Base-by-base conservation (phyloP, 2,888 invertebrate genomes). In the Hyalella azteca region DNA sequence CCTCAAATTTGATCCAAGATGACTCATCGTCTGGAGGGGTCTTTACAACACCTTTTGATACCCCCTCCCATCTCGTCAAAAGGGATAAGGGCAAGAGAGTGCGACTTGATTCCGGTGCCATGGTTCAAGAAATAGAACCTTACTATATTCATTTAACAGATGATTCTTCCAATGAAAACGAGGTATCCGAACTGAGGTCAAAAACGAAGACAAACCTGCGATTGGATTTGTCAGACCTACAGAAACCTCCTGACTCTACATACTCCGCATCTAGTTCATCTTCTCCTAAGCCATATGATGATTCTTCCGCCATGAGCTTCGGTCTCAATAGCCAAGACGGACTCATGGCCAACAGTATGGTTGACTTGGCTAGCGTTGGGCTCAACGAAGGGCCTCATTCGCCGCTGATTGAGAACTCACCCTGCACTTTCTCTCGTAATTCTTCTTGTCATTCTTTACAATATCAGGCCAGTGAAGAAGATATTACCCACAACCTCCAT, bases 301-400 rank as follows among this genome's bases (percentile, higher is more conserved):
- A 81, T 22, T 78, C 79, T 59, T 75, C 77, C 32, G 81, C 81
- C 48, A 59, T 84, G 36, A 81, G 78, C 22, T 84, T 82, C 40
- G 48, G 81, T 36, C 78, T 78, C 29, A 81, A 84, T 48, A 79
- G 79, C 36, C 81, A 82, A 60, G 81, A 78, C 40, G 81, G 82
- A 13, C 78, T 84, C 13, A 81, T 84, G 82, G 81, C 84, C 4
- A 84, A 84, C 54, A 82, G 82, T 49, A 84, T 84, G 84, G 82
- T 84, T 11, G 81, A 84, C 40, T 77, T 84, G 3, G 78, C 84
- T 13, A 81, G 81, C 73, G 82, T 84, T 32, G 84, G 82, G 1
- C 77, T 84, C 26, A 84, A 84, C 50, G 79, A 84, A 36, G 84
- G 84, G n/a, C 75, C 75, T 11, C 75, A 75, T 45, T 45, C 75